Evolutionary conservation across 2,888 invertebrate species (phyloP), one percentile per base, ranked within the genome.

Genomic region (Oscheius sp.): DNA sequence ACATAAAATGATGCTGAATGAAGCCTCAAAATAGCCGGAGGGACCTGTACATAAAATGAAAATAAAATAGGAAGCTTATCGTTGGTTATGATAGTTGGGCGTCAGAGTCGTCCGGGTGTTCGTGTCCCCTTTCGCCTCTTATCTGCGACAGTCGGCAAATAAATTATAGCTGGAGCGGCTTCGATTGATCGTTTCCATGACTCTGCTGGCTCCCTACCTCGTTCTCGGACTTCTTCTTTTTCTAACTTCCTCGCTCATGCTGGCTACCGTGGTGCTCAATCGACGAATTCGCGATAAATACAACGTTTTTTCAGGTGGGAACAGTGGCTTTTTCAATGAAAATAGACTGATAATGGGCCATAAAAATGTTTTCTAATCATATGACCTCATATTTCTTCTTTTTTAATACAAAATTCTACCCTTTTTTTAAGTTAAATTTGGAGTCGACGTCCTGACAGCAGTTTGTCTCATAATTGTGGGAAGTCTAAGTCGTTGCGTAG

Each of bases 391-490:
- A n/a, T n/a, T n/a, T n/a, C n/a, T n/a, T n/a, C n/a, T n/a, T n/a
- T n/a, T n/a, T n/a, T n/a, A n/a, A n/a, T n/a, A n/a, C n/a, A n/a
- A n/a, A n/a, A n/a, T n/a, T n/a, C n/a, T n/a, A n/a, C n/a, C n/a
- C n/a, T n/a, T n/a, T n/a, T 42, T 72, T 75, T 46, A 69, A 74
- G 75, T 76, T 3, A 78, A 78, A 53, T 78, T 78, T 70, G 68
- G 66, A 1, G 75, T 78, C 10, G 78, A 78, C 52, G 57, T 78
- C 10, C 55, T 76, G 1, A 73, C 74, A 5, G 71, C 75, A 2
- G 57, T 67, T 45, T 69, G 74, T 23, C 69, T 78, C 1, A 37
- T 76, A 1, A 48, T 66, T 1, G 63, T 78, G 1, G 75, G 72
- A 0, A 69, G 57, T 48, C 61, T 78, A 4, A 71, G 74, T 45